phyloP scores from a whole-genome alignment of 2,888 invertebrate genomes.

The Barypeithes pellucidus region DNA sequence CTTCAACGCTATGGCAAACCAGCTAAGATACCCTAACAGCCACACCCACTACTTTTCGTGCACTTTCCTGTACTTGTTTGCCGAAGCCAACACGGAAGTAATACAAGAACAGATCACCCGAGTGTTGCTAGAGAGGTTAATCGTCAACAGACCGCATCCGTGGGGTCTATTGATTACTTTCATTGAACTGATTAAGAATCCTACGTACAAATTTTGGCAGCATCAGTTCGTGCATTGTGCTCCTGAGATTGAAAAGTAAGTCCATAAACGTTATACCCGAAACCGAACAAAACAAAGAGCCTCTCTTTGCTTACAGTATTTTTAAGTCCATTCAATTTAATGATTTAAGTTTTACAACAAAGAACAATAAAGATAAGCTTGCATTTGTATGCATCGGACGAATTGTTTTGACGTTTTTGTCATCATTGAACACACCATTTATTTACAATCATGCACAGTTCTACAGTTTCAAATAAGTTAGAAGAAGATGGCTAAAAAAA shows the following conservation, averaged over 20 bases:
- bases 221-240: constrained; percentile 99
- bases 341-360: no score
- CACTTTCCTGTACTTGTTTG: constrained; percentile 96
- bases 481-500: no score
- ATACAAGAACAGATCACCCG: constrained; percentile 99
- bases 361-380: no score
- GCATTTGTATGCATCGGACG: no score
- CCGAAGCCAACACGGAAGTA: constrained; percentile 96
- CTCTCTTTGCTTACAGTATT: no score
- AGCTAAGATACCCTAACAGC: constrained; percentile 98
- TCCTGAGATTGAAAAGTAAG: constrained; percentile 99
- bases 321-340: no score
- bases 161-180: constrained; percentile 99
- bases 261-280: constrained; percentile 58
- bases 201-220: constrained; percentile 98
- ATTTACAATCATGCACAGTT: no score
- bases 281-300: no score
- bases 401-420: no score
- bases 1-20: constrained; percentile 98
- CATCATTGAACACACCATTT: no score
- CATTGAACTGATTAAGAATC: constrained; percentile 99
- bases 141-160: constrained; percentile 98
- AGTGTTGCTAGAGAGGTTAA: constrained; percentile 95
- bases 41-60: constrained; percentile 99
- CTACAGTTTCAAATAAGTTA: no score